phyloP scores from a whole-genome alignment of 1,140 invertebrate species.

The Phymastichus coffea region DNA sequence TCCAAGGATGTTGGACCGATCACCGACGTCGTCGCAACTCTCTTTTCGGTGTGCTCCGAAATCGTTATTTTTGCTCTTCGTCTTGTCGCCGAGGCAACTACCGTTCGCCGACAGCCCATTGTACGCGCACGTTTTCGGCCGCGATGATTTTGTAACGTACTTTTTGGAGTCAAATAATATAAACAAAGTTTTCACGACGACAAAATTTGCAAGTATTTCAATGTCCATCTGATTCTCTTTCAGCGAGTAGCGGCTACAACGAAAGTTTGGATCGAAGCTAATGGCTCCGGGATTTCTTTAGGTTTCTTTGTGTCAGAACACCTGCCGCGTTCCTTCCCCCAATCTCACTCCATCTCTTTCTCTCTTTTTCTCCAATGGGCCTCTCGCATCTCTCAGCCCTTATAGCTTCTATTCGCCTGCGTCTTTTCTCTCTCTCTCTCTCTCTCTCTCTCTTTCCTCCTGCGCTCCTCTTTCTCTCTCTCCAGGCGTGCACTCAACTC shows the following conservation, averaged over 20 bases:
- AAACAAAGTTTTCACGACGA: too few relatives aligned
- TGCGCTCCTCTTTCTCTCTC: neutral
- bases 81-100: neutral
- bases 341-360: conserved; percentile 22
- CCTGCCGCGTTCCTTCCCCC: conserved; percentile 39
- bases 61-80: too few relatives aligned
- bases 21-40: neutral
- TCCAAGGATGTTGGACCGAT: conserved; percentile 45
- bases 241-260: too few relatives aligned
- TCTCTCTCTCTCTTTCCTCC: neutral
- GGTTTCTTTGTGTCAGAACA: conserved; percentile 47
- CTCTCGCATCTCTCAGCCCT: conserved; percentile 1
- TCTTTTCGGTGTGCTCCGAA: too few relatives aligned
- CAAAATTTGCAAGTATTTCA: too few relatives aligned
- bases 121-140: too few relatives aligned
- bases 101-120: neutral
- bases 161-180: too few relatives aligned
- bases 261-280: conserved; percentile 23
- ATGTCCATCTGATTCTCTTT: too few relatives aligned
- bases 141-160: too few relatives aligned
- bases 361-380: conserved; percentile 13
- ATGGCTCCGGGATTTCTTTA: conserved; percentile 40
- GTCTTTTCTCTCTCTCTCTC: conserved; percentile 1
- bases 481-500: neutral
- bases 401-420: neutral